A percentile compares a stretch with the other conserved stretches of the same genome.
These are phyloP conservation scores for Myotis brandtii DNA, from an alignment of 2,113 vertebrate genomes.

Conservation along the genomic window DNA sequence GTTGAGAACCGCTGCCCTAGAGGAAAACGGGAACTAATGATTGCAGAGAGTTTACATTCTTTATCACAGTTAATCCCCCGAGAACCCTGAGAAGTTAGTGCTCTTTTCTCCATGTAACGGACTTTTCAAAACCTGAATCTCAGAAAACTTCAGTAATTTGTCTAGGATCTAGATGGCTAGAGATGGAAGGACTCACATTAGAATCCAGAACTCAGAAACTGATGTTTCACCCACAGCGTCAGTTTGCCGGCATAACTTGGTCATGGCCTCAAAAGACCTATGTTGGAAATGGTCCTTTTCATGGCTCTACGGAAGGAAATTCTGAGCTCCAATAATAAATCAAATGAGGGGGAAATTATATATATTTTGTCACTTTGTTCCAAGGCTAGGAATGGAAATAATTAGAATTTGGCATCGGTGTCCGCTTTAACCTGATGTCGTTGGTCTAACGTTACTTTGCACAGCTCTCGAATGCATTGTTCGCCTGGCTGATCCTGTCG, in stretches of 20 bases:
- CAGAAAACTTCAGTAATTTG: background rate
- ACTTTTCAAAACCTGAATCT: background rate
- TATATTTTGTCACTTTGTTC: background rate
- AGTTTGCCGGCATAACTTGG: background rate
- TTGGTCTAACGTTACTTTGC: conserved; percentile 35
- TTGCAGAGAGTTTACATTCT: background rate
- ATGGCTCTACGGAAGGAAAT: background rate
- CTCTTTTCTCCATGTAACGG: background rate
- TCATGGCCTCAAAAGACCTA: background rate
- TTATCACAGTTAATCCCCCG: background rate
- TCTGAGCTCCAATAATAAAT: background rate
- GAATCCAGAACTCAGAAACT: background rate
- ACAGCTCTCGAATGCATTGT: conserved; percentile 40
- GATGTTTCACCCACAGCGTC: background rate
- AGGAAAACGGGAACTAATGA: background rate
- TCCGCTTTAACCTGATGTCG: conserved; percentile 43
- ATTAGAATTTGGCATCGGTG: background rate
- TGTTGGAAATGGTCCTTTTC: background rate
- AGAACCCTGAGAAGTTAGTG: background rate
- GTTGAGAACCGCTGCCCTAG: too few species aligned
- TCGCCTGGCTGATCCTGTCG: conserved; percentile 50
- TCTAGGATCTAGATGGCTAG: background rate
- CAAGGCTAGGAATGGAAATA: conserved; percentile 1
- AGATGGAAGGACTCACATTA: background rate
- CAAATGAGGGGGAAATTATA: background rate